phyloP scores from a whole-genome alignment of 2,113 vertebrate genomes.

The Muntiacus reevesi region DNA sequence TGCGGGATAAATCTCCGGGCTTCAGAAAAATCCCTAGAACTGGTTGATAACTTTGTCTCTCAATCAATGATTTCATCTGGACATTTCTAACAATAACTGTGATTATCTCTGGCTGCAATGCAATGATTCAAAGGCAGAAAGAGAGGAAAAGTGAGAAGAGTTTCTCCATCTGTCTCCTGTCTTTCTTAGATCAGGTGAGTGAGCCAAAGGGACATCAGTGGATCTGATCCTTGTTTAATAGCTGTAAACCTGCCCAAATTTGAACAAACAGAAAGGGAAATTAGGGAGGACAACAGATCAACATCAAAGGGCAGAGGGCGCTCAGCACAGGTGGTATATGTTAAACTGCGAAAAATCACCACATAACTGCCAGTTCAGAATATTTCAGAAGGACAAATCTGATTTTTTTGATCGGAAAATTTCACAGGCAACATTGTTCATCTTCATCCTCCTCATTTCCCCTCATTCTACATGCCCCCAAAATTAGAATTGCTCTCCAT shows the following conservation, averaged over 20 bases:
- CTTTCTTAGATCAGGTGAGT: not conserved
- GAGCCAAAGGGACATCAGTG: not conserved
- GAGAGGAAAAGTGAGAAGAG: no score
- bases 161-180: not conserved
- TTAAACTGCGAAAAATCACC: not conserved
- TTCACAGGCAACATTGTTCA: not conserved
- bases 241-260: not conserved
- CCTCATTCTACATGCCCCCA: not conserved
- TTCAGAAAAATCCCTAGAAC: not conserved
- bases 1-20: not conserved
- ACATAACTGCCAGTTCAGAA: no score
- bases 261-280: not conserved
- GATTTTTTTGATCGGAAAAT: not conserved
- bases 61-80: not conserved
- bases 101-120: not conserved
- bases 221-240: not conserved
- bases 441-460: not conserved
- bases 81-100: not conserved
- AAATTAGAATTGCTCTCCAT: not conserved
- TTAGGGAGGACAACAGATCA: not conserved
- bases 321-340: accelerated
- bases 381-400: not conserved
- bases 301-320: accelerated
- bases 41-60: not conserved
- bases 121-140: not conserved